Base-by-base conservation (phyloP, 2,113 vertebrate species). In the Rhabdornis inornatus region DNA sequence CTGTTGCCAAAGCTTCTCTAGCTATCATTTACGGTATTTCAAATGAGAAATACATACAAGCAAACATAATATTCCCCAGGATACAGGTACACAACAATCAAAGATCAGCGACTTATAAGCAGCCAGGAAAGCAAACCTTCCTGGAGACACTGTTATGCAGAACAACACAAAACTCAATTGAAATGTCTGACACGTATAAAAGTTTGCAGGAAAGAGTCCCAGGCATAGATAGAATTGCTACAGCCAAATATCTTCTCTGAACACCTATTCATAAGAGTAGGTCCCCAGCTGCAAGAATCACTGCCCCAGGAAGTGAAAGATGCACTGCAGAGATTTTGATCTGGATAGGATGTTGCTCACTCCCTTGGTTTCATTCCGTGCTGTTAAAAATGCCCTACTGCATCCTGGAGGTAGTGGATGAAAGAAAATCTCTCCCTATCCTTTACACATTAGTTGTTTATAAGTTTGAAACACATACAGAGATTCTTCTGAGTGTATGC, bases 221-320 rank as follows among this genome's bases (percentile, higher is more conserved):
- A 93, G 87, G 47, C 31, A 53, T 7, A 61, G 74, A 69, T 53
- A 35, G 28, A 88, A 74, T 63, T 81, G n/a, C 60, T 94, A 37
- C 7, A 71, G 52, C 56, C 79, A 88, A 86, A 93, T 80, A 28
- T 52, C 22, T 83, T 92, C 76, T 89, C 79, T 50, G 72, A 90
- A 86, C 83, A 81, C 49, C 85, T 93, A 42, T 94, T 94, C 92
- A 96, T 86, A 95, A 94, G 89, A 78, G 52, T 9, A 89, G n/a
- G 49, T 92, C 93, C 82, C 79, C n/a, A 83, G 85, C 40, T 87
- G 71, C 49, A 77, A n/a, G 83, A 90, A 64, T 68, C 2, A 4
- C 83, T 96, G 94, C 90, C 83, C 56, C 79, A 78, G 94, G 90
- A 94, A 92, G 37, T 19, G 42, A 68, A 94, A 93, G 77, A 81